A percentile compares a stretch with the other conserved stretches of the same genome.
phyloP scores from a whole-genome alignment of 2,797 vertebrate species.

The Monodelphis domestica region DNA sequence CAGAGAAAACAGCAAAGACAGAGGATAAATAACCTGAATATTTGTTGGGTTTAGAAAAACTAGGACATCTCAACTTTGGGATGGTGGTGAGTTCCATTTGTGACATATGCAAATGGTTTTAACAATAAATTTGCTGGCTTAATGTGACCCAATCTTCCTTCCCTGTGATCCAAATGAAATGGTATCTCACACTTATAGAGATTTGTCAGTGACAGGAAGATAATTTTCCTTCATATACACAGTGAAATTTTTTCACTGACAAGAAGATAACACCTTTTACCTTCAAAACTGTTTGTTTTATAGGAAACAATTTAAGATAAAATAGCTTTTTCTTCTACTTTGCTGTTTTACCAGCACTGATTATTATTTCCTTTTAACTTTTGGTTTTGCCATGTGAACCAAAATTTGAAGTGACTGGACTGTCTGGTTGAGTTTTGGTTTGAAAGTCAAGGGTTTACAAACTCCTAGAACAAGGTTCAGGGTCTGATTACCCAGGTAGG shows the following conservation, averaged over 20 bases:
- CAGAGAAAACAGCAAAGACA: background rate
- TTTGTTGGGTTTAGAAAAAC: background rate
- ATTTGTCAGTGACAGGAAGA: constrained; percentile 70
- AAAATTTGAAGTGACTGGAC: background rate
- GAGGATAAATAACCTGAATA: background rate
- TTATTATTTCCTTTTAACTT: constrained; percentile 64
- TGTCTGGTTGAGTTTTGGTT: constrained; percentile 42
- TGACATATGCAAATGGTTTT: constrained; percentile 40
- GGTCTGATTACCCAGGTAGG: background rate
- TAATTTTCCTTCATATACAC: constrained; percentile 67
- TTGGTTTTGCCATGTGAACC: constrained; percentile 32
- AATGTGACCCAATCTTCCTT: constrained; percentile 51
- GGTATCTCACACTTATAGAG: constrained; percentile 55
- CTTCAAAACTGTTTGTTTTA: constrained; percentile 74
- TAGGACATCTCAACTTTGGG: background rate
- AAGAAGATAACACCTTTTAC: constrained; percentile 77
- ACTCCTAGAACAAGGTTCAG: background rate
- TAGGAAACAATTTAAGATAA: constrained; percentile 75
- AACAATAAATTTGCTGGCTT: constrained; percentile 27
- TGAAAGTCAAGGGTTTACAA: constrained; percentile 45
- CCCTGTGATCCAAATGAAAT: constrained; percentile 60
- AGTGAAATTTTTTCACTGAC: constrained; percentile 73
- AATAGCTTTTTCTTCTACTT: constrained; percentile 69
- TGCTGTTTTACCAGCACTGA: constrained; percentile 65
- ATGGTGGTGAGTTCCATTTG: background rate